A percentile compares a stretch with the other conserved stretches of the same genome.
These are phyloP conservation scores for Ciona savignyi DNA, from an alignment of 23 tunicate species.

Conservation along the genomic window DNA sequence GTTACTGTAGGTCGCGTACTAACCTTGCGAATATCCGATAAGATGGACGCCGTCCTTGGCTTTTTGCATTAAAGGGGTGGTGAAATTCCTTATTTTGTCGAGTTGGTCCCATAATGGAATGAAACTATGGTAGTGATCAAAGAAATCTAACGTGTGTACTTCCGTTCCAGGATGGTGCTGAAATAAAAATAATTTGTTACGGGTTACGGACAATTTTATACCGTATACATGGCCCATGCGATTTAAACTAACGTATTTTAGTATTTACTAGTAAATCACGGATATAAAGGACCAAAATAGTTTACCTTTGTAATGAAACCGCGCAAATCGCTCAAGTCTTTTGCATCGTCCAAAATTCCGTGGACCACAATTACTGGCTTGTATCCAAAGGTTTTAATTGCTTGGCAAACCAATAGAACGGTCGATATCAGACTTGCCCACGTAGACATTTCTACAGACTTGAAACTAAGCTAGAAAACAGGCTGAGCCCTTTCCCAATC, in stretches of 20 bases:
- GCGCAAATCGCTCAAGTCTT: slow-evolving; percentile 18
- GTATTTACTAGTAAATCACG: too few relatives aligned
- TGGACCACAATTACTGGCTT: slow-evolving; percentile 69
- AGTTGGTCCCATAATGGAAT: slow-evolving; percentile 56
- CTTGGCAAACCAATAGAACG: too few relatives aligned
- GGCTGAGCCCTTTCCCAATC: too few relatives aligned
- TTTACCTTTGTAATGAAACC: slow-evolving; percentile 36
- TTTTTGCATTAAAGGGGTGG: slow-evolving; percentile 34
- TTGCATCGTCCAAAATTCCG: slow-evolving; percentile 54
- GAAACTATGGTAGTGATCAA: slow-evolving; percentile 40
- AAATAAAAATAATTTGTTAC: not conserved
- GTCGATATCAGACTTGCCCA: too few relatives aligned
- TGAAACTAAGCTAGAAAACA: too few relatives aligned
- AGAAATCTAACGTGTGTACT: slow-evolving; percentile 48
- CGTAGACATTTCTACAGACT: too few relatives aligned
- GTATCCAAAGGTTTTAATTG: slow-evolving; percentile 11
- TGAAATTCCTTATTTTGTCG: slow-evolving; percentile 17
- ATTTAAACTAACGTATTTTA: too few relatives aligned
- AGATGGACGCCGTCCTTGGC: slow-evolving; percentile 57
- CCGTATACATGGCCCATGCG: too few relatives aligned
- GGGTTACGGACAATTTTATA: too few relatives aligned
- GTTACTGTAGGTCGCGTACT: slow-evolving; percentile 8
- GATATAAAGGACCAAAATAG: too few relatives aligned
- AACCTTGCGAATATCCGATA: slow-evolving; percentile 86
- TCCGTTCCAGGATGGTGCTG: slow-evolving; percentile 65